phyloP scores from a whole-genome alignment of 2,113 vertebrate species.

The Pavo muticus region DNA sequence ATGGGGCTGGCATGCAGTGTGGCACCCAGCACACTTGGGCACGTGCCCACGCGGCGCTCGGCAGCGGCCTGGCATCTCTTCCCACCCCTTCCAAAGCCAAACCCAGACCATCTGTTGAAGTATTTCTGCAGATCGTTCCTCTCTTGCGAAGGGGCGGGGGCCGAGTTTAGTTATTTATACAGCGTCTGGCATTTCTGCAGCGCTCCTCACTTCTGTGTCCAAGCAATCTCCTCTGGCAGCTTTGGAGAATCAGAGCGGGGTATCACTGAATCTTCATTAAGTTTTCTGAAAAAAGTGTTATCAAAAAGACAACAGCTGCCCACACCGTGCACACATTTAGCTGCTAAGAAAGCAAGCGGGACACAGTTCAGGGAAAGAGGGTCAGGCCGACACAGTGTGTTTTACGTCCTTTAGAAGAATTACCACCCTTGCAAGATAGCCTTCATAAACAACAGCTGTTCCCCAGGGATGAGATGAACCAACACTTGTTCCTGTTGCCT shows the following conservation, averaged over 20 bases:
- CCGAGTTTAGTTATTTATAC: constrained; percentile 21
- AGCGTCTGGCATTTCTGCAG: constrained; percentile 32
- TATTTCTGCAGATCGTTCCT: constrained; percentile 53
- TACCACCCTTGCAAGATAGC: background rate
- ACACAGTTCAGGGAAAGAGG: background rate
- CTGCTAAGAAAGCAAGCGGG: background rate
- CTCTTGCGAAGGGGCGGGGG: background rate
- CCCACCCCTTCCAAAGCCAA: background rate
- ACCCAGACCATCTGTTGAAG: constrained; percentile 56
- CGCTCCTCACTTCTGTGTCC: background rate
- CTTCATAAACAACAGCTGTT: background rate
- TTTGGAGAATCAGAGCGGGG: background rate
- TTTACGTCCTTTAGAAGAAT: background rate
- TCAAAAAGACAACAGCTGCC: background rate
- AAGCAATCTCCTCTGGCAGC: background rate
- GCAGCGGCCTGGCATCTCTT: background rate
- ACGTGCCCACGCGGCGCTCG: background rate
- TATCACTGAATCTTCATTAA: background rate
- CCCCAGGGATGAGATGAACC: background rate
- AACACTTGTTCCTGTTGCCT: background rate
- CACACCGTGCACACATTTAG: background rate
- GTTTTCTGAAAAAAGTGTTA: background rate
- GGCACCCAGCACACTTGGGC: accelerated
- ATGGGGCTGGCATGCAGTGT: background rate
- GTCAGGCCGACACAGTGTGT: background rate